A percentile compares a stretch with the other conserved stretches of the same genome.
Evolutionary conservation across 2,888 invertebrate species (phyloP).

Genomic region (Galerucella calmariensis): DNA sequence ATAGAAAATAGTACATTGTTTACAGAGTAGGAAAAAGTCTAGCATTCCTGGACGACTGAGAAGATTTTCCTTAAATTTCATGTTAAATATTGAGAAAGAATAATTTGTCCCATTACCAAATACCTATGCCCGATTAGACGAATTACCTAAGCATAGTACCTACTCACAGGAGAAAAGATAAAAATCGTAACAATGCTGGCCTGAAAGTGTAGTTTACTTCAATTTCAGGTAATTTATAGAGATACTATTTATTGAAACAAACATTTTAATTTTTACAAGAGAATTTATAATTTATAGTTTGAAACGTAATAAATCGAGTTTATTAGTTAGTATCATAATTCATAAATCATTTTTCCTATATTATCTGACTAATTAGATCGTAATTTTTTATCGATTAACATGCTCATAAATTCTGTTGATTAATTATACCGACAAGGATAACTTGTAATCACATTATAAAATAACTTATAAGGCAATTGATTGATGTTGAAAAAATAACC

Average conservation of each 20-base stretch:
- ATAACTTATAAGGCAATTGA: not conserved
- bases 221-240: not conserved
- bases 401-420: not conserved
- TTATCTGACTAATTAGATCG: not conserved
- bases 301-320: not conserved
- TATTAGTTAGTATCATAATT: not conserved
- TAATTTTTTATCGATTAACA: not conserved
- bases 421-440: not conserved
- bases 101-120: no score
- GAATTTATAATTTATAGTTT: not conserved
- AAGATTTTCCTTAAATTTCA: no score
- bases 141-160: no score
- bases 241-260: not conserved
- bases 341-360: not conserved
- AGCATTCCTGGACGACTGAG: no score
- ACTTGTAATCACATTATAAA: not conserved
- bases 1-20: no score
- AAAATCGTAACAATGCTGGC: no score
- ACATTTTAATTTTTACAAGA: not conserved
- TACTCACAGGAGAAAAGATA: no score
- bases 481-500: no score
- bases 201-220: no score
- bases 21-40: no score
- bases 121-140: no score
- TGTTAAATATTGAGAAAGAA: no score